Evolutionary conservation across 2,113 vertebrate species (phyloP).

Genomic region (Chamaetylas fuelleborni): DNA sequence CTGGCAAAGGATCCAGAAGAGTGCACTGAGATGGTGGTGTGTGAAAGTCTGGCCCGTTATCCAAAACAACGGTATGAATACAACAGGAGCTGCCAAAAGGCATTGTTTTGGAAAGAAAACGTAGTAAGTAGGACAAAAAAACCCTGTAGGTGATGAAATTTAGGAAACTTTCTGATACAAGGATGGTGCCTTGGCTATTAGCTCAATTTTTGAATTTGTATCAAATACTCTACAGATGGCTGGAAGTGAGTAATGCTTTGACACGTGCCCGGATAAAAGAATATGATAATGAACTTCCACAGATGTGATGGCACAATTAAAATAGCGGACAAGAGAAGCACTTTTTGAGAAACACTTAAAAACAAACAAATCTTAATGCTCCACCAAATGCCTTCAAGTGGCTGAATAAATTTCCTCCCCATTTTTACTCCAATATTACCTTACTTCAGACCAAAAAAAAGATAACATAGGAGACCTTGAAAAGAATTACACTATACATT

Average conservation of each 20-base stretch:
- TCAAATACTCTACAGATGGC: background rate
- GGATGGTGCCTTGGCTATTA: background rate
- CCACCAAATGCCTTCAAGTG: slow-evolving; percentile 1
- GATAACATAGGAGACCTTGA: background rate
- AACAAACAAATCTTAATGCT: slow-evolving; percentile 20
- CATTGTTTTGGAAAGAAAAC: slow-evolving; percentile 37
- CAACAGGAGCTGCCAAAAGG: slow-evolving; percentile 43
- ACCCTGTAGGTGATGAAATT: background rate
- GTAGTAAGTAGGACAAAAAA: slow-evolving; percentile 53
- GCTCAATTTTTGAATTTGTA: background rate
- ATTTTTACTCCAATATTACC: background rate
- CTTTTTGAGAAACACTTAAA: slow-evolving; percentile 14
- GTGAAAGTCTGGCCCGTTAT: background rate
- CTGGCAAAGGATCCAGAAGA: slow-evolving; percentile 43
- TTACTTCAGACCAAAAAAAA: background rate
- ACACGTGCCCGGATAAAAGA: background rate
- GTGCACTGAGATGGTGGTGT: slow-evolving; percentile 19
- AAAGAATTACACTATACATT: slow-evolving; percentile 9
- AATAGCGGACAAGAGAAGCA: background rate
- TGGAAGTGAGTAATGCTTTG: background rate
- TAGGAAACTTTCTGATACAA: background rate
- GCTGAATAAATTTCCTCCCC: slow-evolving; percentile 7
- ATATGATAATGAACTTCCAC: slow-evolving; percentile 20
- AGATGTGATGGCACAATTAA: slow-evolving; percentile 19
- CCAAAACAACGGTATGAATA: slow-evolving; percentile 2